Base-by-base conservation (phyloP, 2,888 invertebrate genomes). In the Amphipyra tragopoginis region DNA sequence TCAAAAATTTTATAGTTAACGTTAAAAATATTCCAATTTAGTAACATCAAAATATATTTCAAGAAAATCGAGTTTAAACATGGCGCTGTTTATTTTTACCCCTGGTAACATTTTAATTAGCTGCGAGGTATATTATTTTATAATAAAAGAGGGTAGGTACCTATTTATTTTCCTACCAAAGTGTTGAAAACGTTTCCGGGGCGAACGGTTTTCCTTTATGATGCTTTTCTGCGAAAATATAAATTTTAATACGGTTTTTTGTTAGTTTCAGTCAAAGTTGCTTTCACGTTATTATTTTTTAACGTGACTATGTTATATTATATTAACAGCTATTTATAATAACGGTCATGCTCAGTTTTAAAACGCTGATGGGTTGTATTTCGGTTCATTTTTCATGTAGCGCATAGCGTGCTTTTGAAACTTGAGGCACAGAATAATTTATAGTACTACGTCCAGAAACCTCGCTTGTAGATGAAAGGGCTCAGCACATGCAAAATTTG, bases 161-260 rank as follows among this genome's bases (percentile, higher is more conserved):
- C 73, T 77, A 63, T 58, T 77, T 77, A 63, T 58, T 71, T 66
- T 68, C 34, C 61, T 65, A 51, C 11, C 47, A 48, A 67, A 60
- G 36, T 45, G 42, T 36, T 53, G 5, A 6, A 45, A 60, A 39
- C 7, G 34, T 43, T 67, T 54, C 26, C 33, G 26, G 10, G 21
- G 29, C 33, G 2, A 43, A 40, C 34, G 44, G 42, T 11, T 21
- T 33, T 52, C 14, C 6, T 54, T 40, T 36, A 39, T 39, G 13
- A 10, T 33, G n/a, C 15, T 45, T 29, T 42, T 38, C 13, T 13
- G 13, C 2, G 7, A 9, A 53, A 40, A 51, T 14, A 50, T 0
- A 15, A 39, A n/a, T 21, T 38, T 7, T 0, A 45, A 44, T 38
- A 9, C 49, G 5, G 13, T 7, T 38, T 33, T 15, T 11, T 7